phyloP scores from a whole-genome alignment of 1,140 invertebrate genomes.

The Heliconius hermathena region DNA sequence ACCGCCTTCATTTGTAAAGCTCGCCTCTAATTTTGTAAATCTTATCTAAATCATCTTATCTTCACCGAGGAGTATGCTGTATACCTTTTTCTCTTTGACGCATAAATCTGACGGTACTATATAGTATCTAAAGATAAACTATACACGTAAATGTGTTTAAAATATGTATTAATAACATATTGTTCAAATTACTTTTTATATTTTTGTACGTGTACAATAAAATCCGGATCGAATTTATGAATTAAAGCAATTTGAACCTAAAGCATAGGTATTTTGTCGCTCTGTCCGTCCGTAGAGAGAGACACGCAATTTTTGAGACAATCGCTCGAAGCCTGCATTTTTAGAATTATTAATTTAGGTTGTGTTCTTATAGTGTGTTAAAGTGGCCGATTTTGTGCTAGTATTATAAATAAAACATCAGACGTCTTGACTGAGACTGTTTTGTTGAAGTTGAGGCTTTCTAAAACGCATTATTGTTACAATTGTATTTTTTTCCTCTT shows the following conservation, averaged over 20 bases:
- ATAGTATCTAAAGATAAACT: constrained; percentile 20
- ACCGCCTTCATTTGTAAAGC: constrained; percentile 63
- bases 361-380: constrained; percentile 73
- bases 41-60: constrained; percentile 74
- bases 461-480: constrained; percentile 62
- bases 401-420: constrained; percentile 76
- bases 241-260: background rate
- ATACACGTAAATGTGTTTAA: background rate
- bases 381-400: constrained; percentile 69
- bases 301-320: constrained; percentile 62
- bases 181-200: background rate
- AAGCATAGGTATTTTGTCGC: constrained; percentile 47
- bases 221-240: background rate
- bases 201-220: background rate
- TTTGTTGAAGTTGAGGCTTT: constrained; percentile 58
- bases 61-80: constrained; percentile 56
- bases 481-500: constrained; percentile 32
- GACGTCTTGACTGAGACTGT: constrained; percentile 49
- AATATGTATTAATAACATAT: background rate
- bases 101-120: constrained; percentile 38
- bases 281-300: constrained; percentile 45
- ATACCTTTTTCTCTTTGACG: constrained; percentile 45
- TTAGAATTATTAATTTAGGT: constrained; percentile 78
- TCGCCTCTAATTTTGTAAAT: constrained; percentile 66
- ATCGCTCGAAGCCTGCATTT: constrained; percentile 68